Conservation (phyloP, 35 echinoderm and acorn worm genomes). For the Apostichopus californicus region DNA sequence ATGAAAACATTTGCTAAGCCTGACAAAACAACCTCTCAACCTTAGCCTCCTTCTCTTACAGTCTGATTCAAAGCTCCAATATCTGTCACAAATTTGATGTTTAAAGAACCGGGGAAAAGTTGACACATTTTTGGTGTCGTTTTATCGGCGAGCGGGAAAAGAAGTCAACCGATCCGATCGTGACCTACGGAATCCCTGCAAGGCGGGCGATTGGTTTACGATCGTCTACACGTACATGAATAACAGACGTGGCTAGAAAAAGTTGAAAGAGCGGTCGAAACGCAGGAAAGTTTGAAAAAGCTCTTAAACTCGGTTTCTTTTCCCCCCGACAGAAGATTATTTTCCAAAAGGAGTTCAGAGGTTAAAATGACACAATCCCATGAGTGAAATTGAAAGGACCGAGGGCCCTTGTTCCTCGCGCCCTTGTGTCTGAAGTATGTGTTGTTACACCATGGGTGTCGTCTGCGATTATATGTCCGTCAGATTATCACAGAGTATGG, state of each 20-base stretch:
- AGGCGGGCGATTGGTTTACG: neutral
- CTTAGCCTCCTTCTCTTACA: constrained; percentile 32
- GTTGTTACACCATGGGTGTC: constrained; percentile 31
- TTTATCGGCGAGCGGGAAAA: neutral
- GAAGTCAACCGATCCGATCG: neutral
- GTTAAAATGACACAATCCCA: constrained; percentile 17
- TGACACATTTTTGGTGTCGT: constrained; percentile 42
- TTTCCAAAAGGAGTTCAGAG: constrained; percentile 8
- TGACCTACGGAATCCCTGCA: neutral
- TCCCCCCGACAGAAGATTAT: neutral
- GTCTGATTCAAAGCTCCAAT: constrained; percentile 18
- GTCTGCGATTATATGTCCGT: constrained; percentile 4
- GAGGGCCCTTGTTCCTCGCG: constrained; percentile 2
- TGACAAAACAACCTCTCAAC: constrained; percentile 60
- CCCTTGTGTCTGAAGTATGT: constrained; percentile 7
- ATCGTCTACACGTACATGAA: neutral
- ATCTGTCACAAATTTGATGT: constrained; percentile 55
- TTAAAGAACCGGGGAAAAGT: constrained; percentile 40
- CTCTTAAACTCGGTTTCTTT: neutral
- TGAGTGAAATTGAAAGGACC: constrained; percentile 36
- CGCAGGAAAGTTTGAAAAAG: neutral
- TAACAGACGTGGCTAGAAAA: neutral
- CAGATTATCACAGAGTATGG: neutral
- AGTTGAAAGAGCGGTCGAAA: neutral
- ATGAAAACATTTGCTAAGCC: constrained; percentile 55